A percentile compares a stretch with the other conserved stretches of the same genome.
phyloP scores from a whole-genome alignment of 2,113 vertebrate species.

The Urocynchramus pylzowi region DNA sequence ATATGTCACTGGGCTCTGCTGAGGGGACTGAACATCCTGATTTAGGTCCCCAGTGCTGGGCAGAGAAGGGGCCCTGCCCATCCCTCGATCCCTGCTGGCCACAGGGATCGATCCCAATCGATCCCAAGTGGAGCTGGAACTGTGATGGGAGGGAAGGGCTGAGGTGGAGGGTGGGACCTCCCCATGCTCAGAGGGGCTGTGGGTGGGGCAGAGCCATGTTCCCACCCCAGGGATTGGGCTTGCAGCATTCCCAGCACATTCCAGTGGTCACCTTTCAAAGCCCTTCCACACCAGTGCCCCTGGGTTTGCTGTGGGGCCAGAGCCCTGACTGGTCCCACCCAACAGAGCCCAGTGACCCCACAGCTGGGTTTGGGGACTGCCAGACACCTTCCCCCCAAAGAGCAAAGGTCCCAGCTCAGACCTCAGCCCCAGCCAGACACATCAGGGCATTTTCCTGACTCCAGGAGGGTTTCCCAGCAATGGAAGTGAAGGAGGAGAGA shows the following conservation, averaged over 20 bases:
- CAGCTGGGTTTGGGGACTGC: neutral
- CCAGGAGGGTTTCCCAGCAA: neutral
- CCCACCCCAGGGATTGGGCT: fast-evolving
- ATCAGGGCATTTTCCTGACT: neutral
- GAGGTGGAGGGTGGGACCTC: neutral
- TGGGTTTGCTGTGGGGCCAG: neutral
- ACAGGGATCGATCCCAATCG: too few relatives aligned
- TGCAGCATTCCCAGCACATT: neutral
- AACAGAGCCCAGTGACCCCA: neutral
- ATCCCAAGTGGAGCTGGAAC: neutral
- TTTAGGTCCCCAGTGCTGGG: neutral
- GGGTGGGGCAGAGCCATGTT: fast-evolving
- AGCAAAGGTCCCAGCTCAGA: neutral
- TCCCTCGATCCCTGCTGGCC: neutral
- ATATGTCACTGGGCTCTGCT: neutral
- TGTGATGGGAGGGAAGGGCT: neutral
- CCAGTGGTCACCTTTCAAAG: neutral
- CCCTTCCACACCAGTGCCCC: neutral
- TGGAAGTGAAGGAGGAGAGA: neutral
- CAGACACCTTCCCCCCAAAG: neutral
- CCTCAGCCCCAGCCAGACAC: neutral
- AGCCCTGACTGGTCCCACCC: neutral
- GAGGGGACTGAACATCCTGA: neutral
- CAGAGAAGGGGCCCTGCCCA: neutral
- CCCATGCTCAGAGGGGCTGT: neutral